Percentiles rank a stretch among this genome's conserved stretches.
phyloP scores from a whole-genome alignment of 2,888 invertebrate genomes.

The Scelioninae gen. 2 region DNA sequence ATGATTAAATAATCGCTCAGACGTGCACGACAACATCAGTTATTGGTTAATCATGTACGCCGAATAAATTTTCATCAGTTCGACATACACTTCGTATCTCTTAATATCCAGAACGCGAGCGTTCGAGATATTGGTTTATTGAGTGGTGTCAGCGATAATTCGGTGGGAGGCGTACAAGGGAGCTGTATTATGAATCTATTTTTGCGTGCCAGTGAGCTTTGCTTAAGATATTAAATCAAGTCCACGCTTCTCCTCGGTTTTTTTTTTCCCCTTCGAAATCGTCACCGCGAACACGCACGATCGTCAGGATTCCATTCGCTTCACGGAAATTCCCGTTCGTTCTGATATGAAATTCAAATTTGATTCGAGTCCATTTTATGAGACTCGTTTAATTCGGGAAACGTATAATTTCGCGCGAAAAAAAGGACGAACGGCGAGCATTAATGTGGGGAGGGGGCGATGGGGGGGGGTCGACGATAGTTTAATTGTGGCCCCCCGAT shows the following conservation, averaged over 20 bases:
- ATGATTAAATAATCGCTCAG: background rate
- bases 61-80: slow-evolving; percentile 33
- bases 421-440: no score
- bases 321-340: background rate
- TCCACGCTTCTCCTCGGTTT: slow-evolving; percentile 5
- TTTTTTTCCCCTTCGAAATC: no score
- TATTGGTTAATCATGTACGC: slow-evolving; percentile 28
- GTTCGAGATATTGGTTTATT: slow-evolving; percentile 60
- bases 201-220: slow-evolving; percentile 51
- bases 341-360: background rate
- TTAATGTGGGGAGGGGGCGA: no score
- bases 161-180: slow-evolving; percentile 63
- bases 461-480: no score
- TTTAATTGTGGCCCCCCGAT: no score
- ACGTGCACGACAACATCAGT: slow-evolving; percentile 11
- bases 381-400: no score
- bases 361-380: no score
- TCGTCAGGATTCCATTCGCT: background rate
- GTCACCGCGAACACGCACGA: no score
- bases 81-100: slow-evolving; percentile 37
- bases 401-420: no score
- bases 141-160: slow-evolving; percentile 62
- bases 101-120: slow-evolving; percentile 31
- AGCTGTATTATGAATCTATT: slow-evolving; percentile 55
- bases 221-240: slow-evolving; percentile 43